A percentile compares a stretch with the other conserved stretches of the same genome.
Evolutionary conservation across 2,888 invertebrate genomes (phyloP).

Genomic region (Cheiracanthium punctorium): DNA sequence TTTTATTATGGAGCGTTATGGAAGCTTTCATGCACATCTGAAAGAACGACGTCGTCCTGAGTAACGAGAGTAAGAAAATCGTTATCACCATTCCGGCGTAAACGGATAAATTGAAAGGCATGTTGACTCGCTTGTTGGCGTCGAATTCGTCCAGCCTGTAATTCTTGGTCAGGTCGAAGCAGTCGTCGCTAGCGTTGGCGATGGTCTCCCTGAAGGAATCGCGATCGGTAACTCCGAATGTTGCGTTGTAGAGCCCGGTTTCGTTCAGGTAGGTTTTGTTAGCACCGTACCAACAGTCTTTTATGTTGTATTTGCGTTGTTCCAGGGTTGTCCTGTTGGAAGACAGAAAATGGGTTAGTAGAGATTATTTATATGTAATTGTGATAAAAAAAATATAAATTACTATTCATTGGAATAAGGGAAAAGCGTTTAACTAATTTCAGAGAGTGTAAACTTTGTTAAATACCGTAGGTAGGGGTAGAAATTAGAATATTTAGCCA

Average conservation of each 20-base stretch:
- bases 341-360: too few relatives aligned
- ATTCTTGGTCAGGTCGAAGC: conserved; percentile 36
- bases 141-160: conserved; percentile 33
- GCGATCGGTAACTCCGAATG: conserved; percentile 26
- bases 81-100: conserved; percentile 58
- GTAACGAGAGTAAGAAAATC: conserved; percentile 68
- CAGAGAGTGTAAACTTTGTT: too few relatives aligned
- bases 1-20: conserved; percentile 70
- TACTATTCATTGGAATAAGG: too few relatives aligned
- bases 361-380: too few relatives aligned
- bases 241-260: conserved; percentile 33
- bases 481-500: too few relatives aligned
- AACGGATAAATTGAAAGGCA: conserved; percentile 32
- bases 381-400: too few relatives aligned
- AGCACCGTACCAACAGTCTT: conserved; percentile 34
- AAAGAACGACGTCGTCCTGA: conserved; percentile 71
- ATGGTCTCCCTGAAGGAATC: conserved; percentile 12
- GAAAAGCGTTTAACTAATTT: too few relatives aligned
- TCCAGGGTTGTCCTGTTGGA: conserved; percentile 60
- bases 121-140: conserved; percentile 17
- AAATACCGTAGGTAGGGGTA: too few relatives aligned
- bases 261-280: conserved; percentile 43
- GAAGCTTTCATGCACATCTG: conserved; percentile 72
- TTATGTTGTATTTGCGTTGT: conserved; percentile 53
- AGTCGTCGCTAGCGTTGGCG: conserved; percentile 37